These are phyloP conservation scores for Onthophagus sagittarius DNA, from an alignment of 2,888 invertebrate species.

Conservation along the genomic window DNA sequence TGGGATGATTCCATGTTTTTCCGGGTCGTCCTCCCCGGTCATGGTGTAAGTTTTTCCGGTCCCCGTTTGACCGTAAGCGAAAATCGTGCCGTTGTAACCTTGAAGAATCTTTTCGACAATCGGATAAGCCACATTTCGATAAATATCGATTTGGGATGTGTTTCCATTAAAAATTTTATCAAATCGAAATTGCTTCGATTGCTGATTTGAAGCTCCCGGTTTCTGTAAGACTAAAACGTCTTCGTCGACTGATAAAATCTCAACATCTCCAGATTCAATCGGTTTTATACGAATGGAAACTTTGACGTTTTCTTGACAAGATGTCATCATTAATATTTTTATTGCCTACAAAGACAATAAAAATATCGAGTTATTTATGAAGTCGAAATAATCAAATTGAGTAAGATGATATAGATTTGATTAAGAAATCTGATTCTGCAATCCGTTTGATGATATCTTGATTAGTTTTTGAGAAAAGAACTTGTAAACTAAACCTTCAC, in stretches of 20 bases:
- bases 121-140: slow-evolving; percentile 88
- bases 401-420: no score
- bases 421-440: no score
- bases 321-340: neutral
- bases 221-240: slow-evolving; percentile 70
- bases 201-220: slow-evolving; percentile 66
- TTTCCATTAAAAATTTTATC: slow-evolving; percentile 85
- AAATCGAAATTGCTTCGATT: slow-evolving; percentile 84
- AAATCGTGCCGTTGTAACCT: slow-evolving; percentile 90
- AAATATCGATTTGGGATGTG: slow-evolving; percentile 84
- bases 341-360: no score
- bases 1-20: slow-evolving; percentile 89
- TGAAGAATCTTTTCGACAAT: slow-evolving; percentile 91
- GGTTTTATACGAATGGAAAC: slow-evolving; percentile 94
- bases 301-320: slow-evolving; percentile 73
- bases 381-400: no score
- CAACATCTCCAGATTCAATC: slow-evolving; percentile 69
- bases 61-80: slow-evolving; percentile 85
- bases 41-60: slow-evolving; percentile 98
- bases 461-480: no score
- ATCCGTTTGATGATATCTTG: no score
- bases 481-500: no score
- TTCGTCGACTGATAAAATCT: slow-evolving; percentile 64
- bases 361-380: no score
- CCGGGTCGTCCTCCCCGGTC: slow-evolving; percentile 84